A percentile compares a stretch with the other conserved stretches of the same genome.
Conservation (phyloP, 92 coral and sea anemone species). For the Diadumene lineata region DNA sequence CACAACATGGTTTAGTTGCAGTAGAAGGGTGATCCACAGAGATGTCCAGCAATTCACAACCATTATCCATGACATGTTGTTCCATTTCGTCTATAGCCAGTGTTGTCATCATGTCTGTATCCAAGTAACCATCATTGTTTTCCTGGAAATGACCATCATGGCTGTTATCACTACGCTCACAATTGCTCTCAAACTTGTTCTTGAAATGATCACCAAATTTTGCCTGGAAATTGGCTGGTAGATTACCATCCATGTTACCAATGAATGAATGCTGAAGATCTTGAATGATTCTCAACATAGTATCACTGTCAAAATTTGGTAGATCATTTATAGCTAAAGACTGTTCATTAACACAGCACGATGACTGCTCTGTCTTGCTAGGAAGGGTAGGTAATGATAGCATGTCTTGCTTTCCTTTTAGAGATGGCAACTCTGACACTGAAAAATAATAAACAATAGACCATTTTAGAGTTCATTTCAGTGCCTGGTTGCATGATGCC, state of each 20-base stretch:
- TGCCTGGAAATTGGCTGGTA: background rate
- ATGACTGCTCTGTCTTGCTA: background rate
- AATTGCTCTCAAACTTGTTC: too few species aligned
- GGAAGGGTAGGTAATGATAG: background rate
- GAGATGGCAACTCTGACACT: background rate
- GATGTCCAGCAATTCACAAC: background rate
- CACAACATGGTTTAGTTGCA: background rate
- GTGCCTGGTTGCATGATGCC: too few species aligned
- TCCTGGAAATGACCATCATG: background rate
- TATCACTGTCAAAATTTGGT: conserved; percentile 1
- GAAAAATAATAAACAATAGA: background rate
- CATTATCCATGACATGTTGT: background rate
- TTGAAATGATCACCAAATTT: background rate
- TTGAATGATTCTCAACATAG: conserved; percentile 1
- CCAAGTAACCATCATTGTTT: background rate
- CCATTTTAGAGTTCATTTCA: background rate
- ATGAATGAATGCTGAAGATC: conserved; percentile 16
- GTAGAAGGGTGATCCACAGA: background rate
- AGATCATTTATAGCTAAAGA: background rate
- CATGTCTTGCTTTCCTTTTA: too few species aligned
- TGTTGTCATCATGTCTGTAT: background rate
- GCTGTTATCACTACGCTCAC: background rate
- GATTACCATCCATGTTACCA: background rate
- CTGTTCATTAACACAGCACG: background rate
- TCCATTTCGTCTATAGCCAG: background rate